Evolutionary conservation across 2,113 vertebrate species (phyloP), one percentile per base, ranked within the genome.

Genomic region (Pampusana beccarii): DNA sequence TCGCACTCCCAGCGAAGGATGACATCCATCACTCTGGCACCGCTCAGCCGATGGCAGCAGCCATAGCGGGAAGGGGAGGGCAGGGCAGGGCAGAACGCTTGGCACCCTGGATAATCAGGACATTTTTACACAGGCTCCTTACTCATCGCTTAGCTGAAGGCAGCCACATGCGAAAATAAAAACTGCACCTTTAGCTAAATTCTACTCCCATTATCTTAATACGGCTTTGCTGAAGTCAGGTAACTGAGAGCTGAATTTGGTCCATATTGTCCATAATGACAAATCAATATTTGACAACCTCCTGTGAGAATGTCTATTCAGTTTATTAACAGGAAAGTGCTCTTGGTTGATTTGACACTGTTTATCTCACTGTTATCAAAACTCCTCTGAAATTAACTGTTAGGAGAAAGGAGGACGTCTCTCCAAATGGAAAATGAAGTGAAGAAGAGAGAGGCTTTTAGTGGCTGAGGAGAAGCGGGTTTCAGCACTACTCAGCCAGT

Each of bases 361-460:
- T 90, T 95, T 94, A 75, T 90, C 42, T 90, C 36, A 29, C 53
- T 78, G 31, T 86, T 75, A 90, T 48, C 80, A 93, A 91, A 91
- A 57, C 44, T 89, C 26, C 51, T 78, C 57, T 89, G 72, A 90
- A 92, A 84, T 77, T 58, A 90, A 73, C n/a, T 72, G n/a, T 34
- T 92, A 38, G 24, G 40, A 81, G 40, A 65, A 64, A 80, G 58
- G 9, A 77, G 24, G 20, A 51, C 19, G 10, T 36, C 9, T 72
- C 25, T 89, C 20, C 44, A 57, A 84, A 92, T 24, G 64, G 11
- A 67, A 94, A 96, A 67, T 10, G 2, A 48, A 88, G 23, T 18
- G 46, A 72, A 75, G 44, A 79, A 40, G 50, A 66, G 57, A 48
- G 21, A 80, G 50, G 60, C 2, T 86, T 80, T 89, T 19, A n/a